These are phyloP conservation scores for Onthophagus sagittarius DNA, from an alignment of 2,888 invertebrate species.

Conservation along the genomic window DNA sequence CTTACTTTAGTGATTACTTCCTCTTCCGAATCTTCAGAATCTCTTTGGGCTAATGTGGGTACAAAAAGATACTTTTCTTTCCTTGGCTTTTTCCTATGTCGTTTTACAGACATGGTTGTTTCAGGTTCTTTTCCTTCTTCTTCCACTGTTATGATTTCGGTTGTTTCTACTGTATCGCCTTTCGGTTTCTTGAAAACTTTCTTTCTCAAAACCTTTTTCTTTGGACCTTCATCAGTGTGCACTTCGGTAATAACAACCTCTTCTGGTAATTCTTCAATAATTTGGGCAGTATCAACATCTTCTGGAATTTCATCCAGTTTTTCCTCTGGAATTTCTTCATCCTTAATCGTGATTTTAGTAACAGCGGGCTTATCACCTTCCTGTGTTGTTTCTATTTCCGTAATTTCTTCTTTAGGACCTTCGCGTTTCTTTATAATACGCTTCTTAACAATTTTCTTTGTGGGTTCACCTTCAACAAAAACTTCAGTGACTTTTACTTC, in stretches of 20 bases:
- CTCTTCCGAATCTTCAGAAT: conserved; percentile 37
- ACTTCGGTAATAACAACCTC: conserved; percentile 35
- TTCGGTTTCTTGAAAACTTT: conserved; percentile 31
- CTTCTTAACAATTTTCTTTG: conserved; percentile 34
- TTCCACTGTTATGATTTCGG: conserved; percentile 33
- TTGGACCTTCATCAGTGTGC: conserved; percentile 35
- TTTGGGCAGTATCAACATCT: conserved; percentile 21
- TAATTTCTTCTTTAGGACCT: conserved; percentile 34
- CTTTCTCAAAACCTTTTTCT: conserved; percentile 34
- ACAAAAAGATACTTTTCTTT: conserved; percentile 40
- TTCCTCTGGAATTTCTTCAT: conserved; percentile 26
- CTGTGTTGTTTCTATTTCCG: conserved; percentile 40
- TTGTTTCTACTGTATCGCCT: conserved; percentile 31
- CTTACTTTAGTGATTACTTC: conserved; percentile 39
- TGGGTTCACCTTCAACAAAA: conserved; percentile 37
- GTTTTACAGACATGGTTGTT: conserved; percentile 36
- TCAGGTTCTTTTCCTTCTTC: conserved; percentile 27
- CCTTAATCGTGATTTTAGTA: conserved; percentile 39
- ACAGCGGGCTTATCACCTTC: conserved; percentile 40
- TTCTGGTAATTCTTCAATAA: conserved; percentile 34
- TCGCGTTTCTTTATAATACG: conserved; percentile 27
- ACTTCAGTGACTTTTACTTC: conserved; percentile 41
- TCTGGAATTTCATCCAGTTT: conserved; percentile 11
- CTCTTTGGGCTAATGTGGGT: conserved; percentile 41
- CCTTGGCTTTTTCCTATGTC: conserved; percentile 23